Percentiles rank a stretch among this genome's conserved stretches.
Evolutionary conservation across 2,113 vertebrate genomes (phyloP).

Genomic region (Corvus hawaiiensis): DNA sequence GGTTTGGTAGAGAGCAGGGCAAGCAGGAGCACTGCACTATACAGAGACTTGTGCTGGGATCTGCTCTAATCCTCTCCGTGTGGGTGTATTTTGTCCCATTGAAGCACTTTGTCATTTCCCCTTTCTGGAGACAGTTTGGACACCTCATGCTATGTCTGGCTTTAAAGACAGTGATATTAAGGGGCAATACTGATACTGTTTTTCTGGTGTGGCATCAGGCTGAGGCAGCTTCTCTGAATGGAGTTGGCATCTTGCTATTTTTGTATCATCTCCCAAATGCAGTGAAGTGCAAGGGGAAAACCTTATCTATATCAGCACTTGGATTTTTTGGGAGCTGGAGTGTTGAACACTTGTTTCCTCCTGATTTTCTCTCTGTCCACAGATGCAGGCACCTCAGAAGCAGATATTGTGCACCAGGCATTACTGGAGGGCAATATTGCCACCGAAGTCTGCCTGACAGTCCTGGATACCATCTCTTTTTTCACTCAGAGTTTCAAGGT

Average conservation of each 20-base stretch:
- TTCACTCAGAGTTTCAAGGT: constrained; percentile 96
- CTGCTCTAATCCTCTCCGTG: background rate
- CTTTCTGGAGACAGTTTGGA: background rate
- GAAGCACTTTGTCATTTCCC: background rate
- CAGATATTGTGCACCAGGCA: constrained; percentile 89
- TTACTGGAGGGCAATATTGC: constrained; percentile 91
- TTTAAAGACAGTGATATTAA: background rate
- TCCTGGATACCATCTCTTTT: constrained; percentile 88
- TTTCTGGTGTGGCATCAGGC: background rate
- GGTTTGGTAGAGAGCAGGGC: background rate
- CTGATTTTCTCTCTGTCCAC: background rate
- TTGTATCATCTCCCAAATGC: background rate
- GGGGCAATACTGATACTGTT: background rate
- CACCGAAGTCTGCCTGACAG: constrained; percentile 86
- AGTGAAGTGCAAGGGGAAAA: background rate
- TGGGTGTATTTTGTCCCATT: background rate
- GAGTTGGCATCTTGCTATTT: background rate
- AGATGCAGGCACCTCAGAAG: constrained; percentile 85
- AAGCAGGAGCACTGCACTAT: background rate
- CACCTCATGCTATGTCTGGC: background rate
- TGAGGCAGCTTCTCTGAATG: background rate
- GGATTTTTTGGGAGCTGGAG: background rate
- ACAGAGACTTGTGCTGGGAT: background rate
- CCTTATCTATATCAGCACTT: background rate
- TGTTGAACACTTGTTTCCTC: background rate